Evolutionary conservation across 2,113 vertebrate genomes (phyloP).

Genomic region (Nannospalax galili): DNA sequence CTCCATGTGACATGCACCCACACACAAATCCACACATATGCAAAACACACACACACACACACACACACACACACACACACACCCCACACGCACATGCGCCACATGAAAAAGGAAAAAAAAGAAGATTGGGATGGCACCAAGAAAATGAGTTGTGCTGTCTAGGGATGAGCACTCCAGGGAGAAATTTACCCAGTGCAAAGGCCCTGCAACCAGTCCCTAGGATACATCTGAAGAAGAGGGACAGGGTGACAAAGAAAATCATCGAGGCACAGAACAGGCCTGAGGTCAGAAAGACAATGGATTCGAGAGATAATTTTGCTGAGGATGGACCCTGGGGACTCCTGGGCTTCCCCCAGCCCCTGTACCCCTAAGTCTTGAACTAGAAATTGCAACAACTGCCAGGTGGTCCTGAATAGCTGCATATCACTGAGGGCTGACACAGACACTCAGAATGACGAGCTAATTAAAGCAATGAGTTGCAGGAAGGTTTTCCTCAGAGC

Average conservation of each 20-base stretch:
- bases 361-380: background rate
- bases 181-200: background rate
- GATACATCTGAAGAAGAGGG: background rate
- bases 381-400: background rate
- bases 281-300: background rate
- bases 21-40: background rate
- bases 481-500: conserved; percentile 23
- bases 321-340: too few species aligned
- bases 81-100: too few species aligned
- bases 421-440: background rate
- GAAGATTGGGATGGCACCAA: background rate
- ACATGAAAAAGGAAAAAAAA: background rate
- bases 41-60: background rate
- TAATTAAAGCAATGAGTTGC: background rate
- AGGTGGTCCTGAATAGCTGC: background rate
- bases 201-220: background rate
- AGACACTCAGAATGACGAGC: background rate
- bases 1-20: too few species aligned
- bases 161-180: background rate
- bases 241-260: background rate
- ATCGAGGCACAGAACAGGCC: background rate
- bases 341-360: accelerated
- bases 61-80: background rate
- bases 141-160: background rate
- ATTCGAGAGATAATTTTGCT: background rate